These are phyloP conservation scores for Albula glossodonta DNA, from an alignment of 2,113 vertebrate genomes.

Conservation along the genomic window DNA sequence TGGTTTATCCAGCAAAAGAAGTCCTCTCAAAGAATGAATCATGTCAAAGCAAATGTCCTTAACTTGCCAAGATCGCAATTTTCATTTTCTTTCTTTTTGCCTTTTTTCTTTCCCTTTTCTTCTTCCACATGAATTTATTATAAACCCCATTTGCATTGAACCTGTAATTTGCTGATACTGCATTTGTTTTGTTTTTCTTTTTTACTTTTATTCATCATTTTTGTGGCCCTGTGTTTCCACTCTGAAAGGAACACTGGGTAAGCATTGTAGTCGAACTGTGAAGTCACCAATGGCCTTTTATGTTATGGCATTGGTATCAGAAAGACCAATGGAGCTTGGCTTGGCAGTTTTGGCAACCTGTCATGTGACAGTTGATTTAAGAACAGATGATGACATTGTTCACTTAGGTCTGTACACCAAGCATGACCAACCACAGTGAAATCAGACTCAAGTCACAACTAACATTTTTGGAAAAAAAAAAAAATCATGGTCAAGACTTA, in stretches of 20 bases:
- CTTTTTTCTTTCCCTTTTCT: background rate
- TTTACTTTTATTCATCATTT: slow-evolving; percentile 33
- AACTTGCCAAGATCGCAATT: slow-evolving; percentile 62
- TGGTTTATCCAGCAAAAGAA: slow-evolving; percentile 48
- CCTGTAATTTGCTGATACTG: slow-evolving; percentile 57
- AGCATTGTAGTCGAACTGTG: too few relatives aligned
- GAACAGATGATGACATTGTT: too few relatives aligned
- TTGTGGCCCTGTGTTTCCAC: background rate
- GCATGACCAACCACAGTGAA: too few relatives aligned
- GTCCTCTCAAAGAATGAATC: slow-evolving; percentile 54
- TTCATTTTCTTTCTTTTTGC: slow-evolving; percentile 58
- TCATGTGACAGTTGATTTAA: too few relatives aligned
- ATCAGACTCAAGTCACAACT: too few relatives aligned
- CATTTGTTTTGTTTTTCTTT: slow-evolving; percentile 38
- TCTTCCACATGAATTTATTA: slow-evolving; percentile 60
- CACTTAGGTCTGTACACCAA: too few relatives aligned
- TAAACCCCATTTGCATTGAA: slow-evolving; percentile 67
- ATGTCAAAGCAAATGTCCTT: slow-evolving; percentile 55
- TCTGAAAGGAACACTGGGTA: background rate
- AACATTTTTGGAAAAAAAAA: too few relatives aligned
- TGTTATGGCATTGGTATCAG: too few relatives aligned
- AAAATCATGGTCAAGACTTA: too few relatives aligned
- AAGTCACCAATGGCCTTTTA: too few relatives aligned
- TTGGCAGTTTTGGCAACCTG: too few relatives aligned
- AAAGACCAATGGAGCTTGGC: too few relatives aligned